Evolutionary conservation across 2,888 invertebrate species (phyloP).

Genomic region (Perithous albicinctus): DNA sequence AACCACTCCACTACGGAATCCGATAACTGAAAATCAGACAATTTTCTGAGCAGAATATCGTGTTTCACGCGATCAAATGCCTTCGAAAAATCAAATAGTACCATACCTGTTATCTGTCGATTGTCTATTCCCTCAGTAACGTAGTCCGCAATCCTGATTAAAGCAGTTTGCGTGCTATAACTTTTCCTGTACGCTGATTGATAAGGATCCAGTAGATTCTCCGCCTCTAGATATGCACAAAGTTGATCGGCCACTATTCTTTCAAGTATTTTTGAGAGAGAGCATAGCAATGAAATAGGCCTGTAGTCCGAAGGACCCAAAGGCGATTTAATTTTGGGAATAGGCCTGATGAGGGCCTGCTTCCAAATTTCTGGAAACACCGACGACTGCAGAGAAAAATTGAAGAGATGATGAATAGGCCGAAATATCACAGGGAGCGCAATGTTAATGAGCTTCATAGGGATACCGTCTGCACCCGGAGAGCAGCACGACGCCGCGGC

Average conservation of each 20-base stretch:
- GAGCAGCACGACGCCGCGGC: background rate
- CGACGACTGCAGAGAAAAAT: slow-evolving; percentile 27
- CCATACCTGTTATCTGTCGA: background rate
- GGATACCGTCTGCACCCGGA: background rate
- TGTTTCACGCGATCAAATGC: background rate
- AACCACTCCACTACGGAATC: background rate
- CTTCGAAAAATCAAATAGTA: slow-evolving; percentile 33
- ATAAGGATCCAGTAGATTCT: slow-evolving; percentile 66
- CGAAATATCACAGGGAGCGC: background rate
- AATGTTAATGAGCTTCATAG: background rate
- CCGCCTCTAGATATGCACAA: slow-evolving; percentile 57
- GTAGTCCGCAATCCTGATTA: slow-evolving; percentile 70
- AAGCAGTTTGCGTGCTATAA: slow-evolving; percentile 71
- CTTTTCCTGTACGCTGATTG: slow-evolving; percentile 74
- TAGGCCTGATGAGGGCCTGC: slow-evolving; percentile 67
- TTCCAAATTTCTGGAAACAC: slow-evolving; percentile 63
- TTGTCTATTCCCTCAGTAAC: slow-evolving; percentile 25
- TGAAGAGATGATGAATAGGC: slow-evolving; percentile 22
- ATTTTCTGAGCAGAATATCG: background rate
- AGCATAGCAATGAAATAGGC: slow-evolving; percentile 71
- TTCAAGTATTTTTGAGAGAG: slow-evolving; percentile 69
- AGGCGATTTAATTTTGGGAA: slow-evolving; percentile 69
- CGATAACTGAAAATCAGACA: background rate
- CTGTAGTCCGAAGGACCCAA: slow-evolving; percentile 65
- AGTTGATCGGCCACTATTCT: slow-evolving; percentile 67